Evolutionary conservation across 1,140 invertebrate genomes (phyloP).

Genomic region (Sinonovacula constricta): DNA sequence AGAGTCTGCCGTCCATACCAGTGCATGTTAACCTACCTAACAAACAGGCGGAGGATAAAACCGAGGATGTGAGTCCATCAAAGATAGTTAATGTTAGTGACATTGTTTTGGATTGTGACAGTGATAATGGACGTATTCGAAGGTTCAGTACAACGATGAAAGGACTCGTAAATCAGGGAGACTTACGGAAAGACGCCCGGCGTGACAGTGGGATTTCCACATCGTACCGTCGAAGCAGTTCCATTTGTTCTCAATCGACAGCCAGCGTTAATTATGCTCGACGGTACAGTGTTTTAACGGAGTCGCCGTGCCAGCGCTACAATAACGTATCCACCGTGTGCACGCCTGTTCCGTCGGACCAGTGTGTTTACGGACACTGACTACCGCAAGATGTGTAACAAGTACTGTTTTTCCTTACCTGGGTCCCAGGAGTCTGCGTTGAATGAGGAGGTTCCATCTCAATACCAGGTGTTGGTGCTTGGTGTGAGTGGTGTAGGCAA

Average conservation of each 20-base stretch:
- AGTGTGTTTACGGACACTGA: constrained; percentile 21
- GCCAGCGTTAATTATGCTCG: constrained; percentile 22
- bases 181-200: constrained; percentile 36
- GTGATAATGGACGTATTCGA: constrained; percentile 24
- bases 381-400: constrained; percentile 2
- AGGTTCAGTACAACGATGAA: constrained; percentile 50
- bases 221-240: constrained; percentile 32
- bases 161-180: constrained; percentile 43
- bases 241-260: constrained; percentile 18
- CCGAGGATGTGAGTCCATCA: constrained; percentile 16
- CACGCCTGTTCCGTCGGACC: constrained; percentile 32
- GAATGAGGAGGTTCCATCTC: constrained; percentile 41
- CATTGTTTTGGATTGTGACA: neutral
- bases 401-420: constrained; percentile 12
- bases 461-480: constrained; percentile 89
- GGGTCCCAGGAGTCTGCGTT: constrained; percentile 45
- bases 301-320: constrained; percentile 5
- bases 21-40: constrained; percentile 10
- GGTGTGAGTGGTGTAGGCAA: constrained; percentile 93
- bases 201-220: constrained; percentile 41
- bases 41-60: neutral
- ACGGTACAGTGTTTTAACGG: constrained; percentile 31
- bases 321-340: constrained; percentile 23
- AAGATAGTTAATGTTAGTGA: too few species aligned
- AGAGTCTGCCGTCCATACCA: constrained; percentile 38